phyloP scores from a whole-genome alignment of 1,140 invertebrate species.

The Apolygus lucorum region DNA sequence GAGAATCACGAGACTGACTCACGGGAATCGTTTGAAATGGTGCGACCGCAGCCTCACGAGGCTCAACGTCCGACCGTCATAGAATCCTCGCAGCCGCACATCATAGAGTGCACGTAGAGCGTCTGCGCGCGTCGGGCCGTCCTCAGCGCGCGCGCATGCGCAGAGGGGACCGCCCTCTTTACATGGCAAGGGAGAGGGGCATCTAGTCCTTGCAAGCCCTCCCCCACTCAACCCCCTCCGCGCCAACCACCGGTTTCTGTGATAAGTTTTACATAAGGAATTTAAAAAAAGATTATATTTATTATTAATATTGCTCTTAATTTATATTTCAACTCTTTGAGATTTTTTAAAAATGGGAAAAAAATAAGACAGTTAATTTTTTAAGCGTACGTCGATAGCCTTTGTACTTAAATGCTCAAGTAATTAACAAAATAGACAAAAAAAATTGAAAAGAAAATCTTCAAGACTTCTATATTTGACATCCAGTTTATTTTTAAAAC shows the following conservation, averaged over 20 bases:
- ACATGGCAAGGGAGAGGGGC: conserved; percentile 5
- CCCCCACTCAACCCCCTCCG: conserved; percentile 3
- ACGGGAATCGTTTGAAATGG: conserved; percentile 37
- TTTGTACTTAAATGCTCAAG: conserved; percentile 8
- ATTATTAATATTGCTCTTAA: conserved; percentile 4
- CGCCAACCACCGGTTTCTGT: conserved; percentile 17
- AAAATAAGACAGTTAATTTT: conserved; percentile 7
- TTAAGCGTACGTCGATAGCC: conserved; percentile 11
- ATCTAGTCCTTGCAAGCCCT: conserved; percentile 17
- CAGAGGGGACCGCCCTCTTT: neutral
- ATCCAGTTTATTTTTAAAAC: neutral
- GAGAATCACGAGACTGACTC: conserved; percentile 40
- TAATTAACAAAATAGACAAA: neutral
- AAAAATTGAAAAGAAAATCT: neutral
- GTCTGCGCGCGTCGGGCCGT: no score
- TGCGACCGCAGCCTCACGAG: conserved; percentile 29
- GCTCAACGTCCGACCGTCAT: conserved; percentile 50
- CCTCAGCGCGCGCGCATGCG: neutral
- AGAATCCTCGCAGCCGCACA: conserved; percentile 74
- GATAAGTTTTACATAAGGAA: conserved; percentile 19
- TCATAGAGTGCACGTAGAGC: conserved; percentile 83
- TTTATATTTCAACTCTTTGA: conserved; percentile 5
- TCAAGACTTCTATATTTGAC: neutral
- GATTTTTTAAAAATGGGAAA: conserved; percentile 1
- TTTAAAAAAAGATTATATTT: conserved; percentile 14